Evolutionary conservation across 2,797 vertebrate species (phyloP).

Genomic region (Sebastes elongatus): DNA sequence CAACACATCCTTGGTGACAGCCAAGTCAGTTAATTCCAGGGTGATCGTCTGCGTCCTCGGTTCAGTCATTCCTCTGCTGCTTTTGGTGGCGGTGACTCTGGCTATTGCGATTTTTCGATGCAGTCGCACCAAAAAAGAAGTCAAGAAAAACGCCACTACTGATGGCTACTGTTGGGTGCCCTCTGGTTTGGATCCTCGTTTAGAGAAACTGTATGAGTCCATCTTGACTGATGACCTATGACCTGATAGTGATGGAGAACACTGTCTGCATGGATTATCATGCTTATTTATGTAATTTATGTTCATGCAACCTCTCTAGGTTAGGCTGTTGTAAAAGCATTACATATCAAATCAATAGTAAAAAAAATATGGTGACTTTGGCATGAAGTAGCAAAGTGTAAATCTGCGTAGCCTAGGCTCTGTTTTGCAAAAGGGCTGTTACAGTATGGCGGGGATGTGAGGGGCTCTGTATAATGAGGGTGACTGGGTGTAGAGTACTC

Average conservation of each 20-base stretch:
- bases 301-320: neutral
- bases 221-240: conserved; percentile 74
- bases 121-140: conserved; percentile 66
- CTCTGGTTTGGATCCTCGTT: conserved; percentile 73
- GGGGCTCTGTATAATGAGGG: no score
- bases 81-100: conserved; percentile 67
- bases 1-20: conserved; percentile 18
- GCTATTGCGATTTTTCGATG: conserved; percentile 68
- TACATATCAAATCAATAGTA: neutral
- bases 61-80: conserved; percentile 70
- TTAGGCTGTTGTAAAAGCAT: neutral
- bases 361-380: neutral
- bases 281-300: conserved; percentile 60
- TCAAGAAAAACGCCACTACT: conserved; percentile 68
- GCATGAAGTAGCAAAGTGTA: neutral
- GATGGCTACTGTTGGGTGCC: conserved; percentile 86
- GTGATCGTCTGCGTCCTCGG: conserved; percentile 74
- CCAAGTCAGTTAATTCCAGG: conserved; percentile 8
- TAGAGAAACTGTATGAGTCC: conserved; percentile 75
- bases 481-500: neutral
- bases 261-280: neutral
- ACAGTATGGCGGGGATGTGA: neutral
- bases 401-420: neutral
- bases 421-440: neutral
- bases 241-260: conserved; percentile 22